Evolutionary conservation across 2,797 vertebrate species (phyloP).

Genomic region (Cyclopterus lumpus): DNA sequence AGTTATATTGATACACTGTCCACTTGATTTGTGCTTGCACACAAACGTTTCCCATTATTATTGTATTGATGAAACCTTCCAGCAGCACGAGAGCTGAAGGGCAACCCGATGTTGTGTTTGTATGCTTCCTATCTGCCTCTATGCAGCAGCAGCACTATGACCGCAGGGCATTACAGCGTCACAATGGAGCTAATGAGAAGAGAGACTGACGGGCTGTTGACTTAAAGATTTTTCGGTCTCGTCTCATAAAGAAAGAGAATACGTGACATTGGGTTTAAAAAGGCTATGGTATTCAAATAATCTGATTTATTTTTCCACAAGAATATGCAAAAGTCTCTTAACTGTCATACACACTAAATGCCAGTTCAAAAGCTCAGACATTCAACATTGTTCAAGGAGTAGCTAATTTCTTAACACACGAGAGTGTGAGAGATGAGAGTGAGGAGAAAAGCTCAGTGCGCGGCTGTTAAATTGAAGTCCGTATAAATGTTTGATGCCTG

Average conservation of each 20-base stretch:
- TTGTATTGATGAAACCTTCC: slow-evolving; percentile 28
- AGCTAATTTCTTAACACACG: not conserved
- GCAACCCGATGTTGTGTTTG: slow-evolving; percentile 39
- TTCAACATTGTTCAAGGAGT: slow-evolving; percentile 10
- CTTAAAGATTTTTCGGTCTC: slow-evolving; percentile 5
- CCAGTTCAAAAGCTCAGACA: not conserved
- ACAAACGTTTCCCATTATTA: slow-evolving; percentile 15
- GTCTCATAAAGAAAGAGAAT: slow-evolving; percentile 5
- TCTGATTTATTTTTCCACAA: not conserved
- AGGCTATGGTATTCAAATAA: not conserved
- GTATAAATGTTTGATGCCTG: slow-evolving; percentile 73
- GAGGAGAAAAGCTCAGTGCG: slow-evolving; percentile 32
- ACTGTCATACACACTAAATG: not conserved
- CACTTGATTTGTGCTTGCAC: not conserved
- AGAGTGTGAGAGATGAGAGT: not conserved
- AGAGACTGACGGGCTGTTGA: slow-evolving; percentile 15
- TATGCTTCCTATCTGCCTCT: slow-evolving; percentile 30
- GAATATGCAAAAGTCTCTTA: not conserved
- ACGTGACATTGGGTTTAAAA: slow-evolving; percentile 3
- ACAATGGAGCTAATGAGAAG: slow-evolving; percentile 3
- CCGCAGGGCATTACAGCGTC: slow-evolving; percentile 16
- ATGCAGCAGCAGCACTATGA: slow-evolving; percentile 39
- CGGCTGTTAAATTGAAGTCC: slow-evolving; percentile 40
- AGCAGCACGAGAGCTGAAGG: slow-evolving; percentile 1
- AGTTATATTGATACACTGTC: not conserved